phyloP scores from a whole-genome alignment of 2,888 invertebrate species.

The Clanis bilineata region DNA sequence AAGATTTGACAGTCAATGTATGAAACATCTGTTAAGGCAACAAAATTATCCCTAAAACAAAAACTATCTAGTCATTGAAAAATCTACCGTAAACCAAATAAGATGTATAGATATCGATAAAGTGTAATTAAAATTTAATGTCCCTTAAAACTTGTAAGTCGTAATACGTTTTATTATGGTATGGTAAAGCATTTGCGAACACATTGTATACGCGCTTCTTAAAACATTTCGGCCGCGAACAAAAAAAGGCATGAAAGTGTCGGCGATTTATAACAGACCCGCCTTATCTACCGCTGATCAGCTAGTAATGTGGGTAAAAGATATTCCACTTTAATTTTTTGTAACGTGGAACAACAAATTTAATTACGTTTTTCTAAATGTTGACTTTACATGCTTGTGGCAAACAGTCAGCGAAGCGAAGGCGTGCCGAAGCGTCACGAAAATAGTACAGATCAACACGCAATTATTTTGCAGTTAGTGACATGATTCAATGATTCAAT shows the following conservation, averaged over 20 bases:
- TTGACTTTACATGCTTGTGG: no score
- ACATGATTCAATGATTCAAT: no score
- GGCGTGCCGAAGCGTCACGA: no score
- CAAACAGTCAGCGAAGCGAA: no score
- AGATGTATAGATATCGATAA: not conserved
- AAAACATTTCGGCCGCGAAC: conserved; percentile 17
- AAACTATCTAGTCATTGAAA: no score
- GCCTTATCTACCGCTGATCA: conserved; percentile 46
- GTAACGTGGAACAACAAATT: conserved; percentile 33
- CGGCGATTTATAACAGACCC: conserved; percentile 46
- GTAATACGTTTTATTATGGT: not conserved
- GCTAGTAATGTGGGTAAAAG: conserved; percentile 39
- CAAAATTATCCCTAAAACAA: no score
- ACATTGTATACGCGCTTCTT: conserved; percentile 16
- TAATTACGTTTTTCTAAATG: conserved; percentile 32
- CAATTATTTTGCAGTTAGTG: no score
- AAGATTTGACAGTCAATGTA: no score
- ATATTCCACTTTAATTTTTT: conserved; percentile 35
- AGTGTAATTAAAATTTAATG: not conserved
- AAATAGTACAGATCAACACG: no score
- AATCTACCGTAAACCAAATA: no score
- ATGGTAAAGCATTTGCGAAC: conserved; percentile 13
- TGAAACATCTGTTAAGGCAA: no score
- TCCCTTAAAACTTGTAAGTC: not conserved
- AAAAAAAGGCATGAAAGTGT: conserved; percentile 35